phyloP scores from a whole-genome alignment of 2,113 vertebrate genomes.

The Candoia aspera region DNA sequence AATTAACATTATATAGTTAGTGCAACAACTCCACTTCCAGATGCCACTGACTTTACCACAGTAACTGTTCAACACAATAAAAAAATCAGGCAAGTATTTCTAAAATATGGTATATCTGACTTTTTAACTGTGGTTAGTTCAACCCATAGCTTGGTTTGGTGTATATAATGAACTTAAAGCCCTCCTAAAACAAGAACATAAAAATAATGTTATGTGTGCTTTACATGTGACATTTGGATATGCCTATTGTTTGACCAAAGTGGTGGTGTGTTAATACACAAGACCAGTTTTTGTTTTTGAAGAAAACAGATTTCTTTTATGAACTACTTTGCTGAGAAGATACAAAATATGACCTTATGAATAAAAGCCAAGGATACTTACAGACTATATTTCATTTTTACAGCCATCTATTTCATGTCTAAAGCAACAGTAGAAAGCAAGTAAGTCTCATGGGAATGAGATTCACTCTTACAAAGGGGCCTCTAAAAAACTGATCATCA shows the following conservation, averaged over 20 bases:
- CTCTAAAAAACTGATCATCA: slow-evolving; percentile 56
- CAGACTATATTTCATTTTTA: slow-evolving; percentile 38
- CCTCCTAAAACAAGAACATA: background rate
- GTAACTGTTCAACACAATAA: background rate
- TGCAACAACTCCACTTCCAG: background rate
- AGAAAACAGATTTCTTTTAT: slow-evolving; percentile 17
- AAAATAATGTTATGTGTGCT: background rate
- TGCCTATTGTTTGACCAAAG: background rate
- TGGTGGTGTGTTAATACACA: background rate
- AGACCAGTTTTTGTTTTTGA: background rate
- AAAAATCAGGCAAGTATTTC: background rate
- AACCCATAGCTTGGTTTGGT: background rate
- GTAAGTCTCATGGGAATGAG: slow-evolving; percentile 42
- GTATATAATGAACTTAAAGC: background rate
- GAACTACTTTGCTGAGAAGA: background rate
- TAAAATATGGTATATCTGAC: background rate
- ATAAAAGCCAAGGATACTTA: slow-evolving; percentile 42
- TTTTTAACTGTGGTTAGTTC: background rate
- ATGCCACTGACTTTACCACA: background rate
- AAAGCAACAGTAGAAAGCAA: slow-evolving; percentile 49
- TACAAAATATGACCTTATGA: slow-evolving; percentile 36
- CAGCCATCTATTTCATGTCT: slow-evolving; percentile 44
- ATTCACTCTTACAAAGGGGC: slow-evolving; percentile 41
- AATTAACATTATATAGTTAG: background rate
- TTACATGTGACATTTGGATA: background rate